Conservation (phyloP, 2,113 vertebrate species). For the Cyanocitta stelleri region DNA sequence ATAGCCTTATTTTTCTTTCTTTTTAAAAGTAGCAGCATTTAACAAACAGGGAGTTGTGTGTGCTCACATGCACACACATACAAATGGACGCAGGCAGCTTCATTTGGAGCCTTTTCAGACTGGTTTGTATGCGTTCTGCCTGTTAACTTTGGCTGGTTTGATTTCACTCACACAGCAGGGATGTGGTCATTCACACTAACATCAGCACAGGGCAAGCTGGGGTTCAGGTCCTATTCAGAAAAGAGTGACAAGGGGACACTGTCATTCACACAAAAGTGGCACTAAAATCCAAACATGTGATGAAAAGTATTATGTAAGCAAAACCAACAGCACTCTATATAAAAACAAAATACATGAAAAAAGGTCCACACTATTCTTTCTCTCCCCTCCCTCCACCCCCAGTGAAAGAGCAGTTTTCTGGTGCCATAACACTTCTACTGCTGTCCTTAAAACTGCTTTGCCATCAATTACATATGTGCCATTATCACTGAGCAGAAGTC, state of each 20-base stretch:
- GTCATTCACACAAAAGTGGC: neutral
- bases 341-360: neutral
- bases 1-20: neutral
- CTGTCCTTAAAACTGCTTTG: neutral
- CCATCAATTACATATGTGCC: neutral
- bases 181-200: constrained; percentile 22
- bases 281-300: neutral
- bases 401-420: neutral
- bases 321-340: neutral
- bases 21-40: neutral
- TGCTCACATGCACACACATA: neutral
- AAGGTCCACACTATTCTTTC: neutral
- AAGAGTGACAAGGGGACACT: neutral
- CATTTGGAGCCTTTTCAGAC: neutral
- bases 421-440: neutral
- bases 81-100: neutral
- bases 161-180: constrained; percentile 3
- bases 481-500: neutral
- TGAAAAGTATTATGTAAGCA: neutral
- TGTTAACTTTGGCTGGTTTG: neutral
- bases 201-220: neutral
- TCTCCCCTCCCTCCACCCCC: neutral
- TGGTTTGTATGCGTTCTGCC: neutral
- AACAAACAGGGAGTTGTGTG: neutral
- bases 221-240: neutral